These are phyloP conservation scores for Anguilla pacifica DNA, from an alignment of 2,797 vertebrate species.

Conservation along the genomic window DNA sequence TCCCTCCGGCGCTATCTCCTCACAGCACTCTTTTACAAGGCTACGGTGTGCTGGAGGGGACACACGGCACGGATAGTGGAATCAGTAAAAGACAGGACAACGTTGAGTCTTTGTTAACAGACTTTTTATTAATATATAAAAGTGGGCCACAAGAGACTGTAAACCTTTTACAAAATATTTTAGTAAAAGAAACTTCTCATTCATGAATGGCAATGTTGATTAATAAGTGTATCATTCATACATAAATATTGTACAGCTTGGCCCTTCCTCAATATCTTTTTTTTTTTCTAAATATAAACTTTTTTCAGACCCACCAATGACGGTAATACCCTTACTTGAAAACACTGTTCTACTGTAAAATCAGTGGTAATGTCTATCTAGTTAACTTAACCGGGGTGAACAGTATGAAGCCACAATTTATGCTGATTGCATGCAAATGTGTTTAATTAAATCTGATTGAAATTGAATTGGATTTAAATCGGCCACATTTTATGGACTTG, in stretches of 20 bases:
- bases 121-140: not conserved
- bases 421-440: constrained; percentile 12
- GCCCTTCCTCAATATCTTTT: not conserved
- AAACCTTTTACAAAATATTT: not conserved
- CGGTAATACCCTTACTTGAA: not conserved
- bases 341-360: not conserved
- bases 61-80: not conserved
- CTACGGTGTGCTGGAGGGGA: not conserved
- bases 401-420: not conserved
- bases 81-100: not conserved
- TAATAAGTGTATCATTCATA: not conserved
- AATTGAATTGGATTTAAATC: not conserved
- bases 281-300: not conserved
- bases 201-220: not conserved
- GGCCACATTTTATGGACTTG: not conserved
- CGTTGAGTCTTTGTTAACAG: not conserved
- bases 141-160: not conserved
- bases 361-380: not conserved
- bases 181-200: not conserved
- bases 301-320: not conserved
- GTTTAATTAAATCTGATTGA: not conserved
- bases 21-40: not conserved
- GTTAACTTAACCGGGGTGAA: not conserved
- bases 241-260: not conserved
- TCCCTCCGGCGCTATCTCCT: not conserved